Evolutionary conservation across 2,797 vertebrate species (phyloP).

Genomic region (Acanthurus lineatus): DNA sequence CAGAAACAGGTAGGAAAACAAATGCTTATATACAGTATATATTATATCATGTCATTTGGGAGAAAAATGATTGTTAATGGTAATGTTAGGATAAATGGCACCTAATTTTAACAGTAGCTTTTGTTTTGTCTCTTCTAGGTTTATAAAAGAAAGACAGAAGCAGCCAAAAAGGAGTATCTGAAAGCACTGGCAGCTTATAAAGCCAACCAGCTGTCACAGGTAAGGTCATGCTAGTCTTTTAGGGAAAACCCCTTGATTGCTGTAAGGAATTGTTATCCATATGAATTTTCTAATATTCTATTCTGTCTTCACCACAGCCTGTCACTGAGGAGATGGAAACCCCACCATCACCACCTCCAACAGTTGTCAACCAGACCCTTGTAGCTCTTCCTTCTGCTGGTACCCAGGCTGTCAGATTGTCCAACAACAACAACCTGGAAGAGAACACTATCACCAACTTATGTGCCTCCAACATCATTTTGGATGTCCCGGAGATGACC

Average conservation of each 20-base stretch:
- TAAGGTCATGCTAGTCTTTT: constrained; percentile 19
- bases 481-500: constrained; percentile 77
- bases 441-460: constrained; percentile 83
- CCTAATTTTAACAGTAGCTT: not conserved
- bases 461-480: constrained; percentile 82
- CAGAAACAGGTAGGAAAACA: constrained; percentile 91
- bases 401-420: constrained; percentile 55
- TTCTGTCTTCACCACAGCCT: constrained; percentile 76
- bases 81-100: not conserved
- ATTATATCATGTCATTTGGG: not conserved
- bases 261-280: not conserved
- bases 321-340: constrained; percentile 86
- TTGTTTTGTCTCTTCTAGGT: constrained; percentile 82
- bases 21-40: not conserved
- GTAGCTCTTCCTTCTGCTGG: constrained; percentile 22
- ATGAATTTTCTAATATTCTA: not conserved
- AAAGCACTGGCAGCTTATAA: constrained; percentile 91
- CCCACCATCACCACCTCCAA: constrained; percentile 78
- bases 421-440: constrained; percentile 69
- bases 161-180: constrained; percentile 93
- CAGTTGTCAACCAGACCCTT: constrained; percentile 57
- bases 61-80: not conserved
- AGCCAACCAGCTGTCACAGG: constrained; percentile 90
- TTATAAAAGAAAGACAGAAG: constrained; percentile 94
- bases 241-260: not conserved